A percentile compares a stretch with the other conserved stretches of the same genome.
Conservation (phyloP, 2,113 vertebrate genomes). For the Jaculus jaculus region DNA sequence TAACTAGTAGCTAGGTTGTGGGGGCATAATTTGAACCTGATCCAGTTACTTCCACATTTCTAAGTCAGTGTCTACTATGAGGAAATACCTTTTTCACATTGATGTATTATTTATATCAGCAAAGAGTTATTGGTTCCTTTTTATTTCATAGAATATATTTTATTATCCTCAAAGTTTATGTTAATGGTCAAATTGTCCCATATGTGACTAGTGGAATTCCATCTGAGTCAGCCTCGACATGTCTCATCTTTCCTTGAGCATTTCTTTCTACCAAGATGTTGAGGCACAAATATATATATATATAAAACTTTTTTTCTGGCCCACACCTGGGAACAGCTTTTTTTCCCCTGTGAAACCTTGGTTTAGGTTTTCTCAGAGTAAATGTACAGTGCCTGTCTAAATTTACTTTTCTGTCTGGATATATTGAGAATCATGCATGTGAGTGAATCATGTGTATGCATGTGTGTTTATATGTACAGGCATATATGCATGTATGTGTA, state of each 20-base stretch:
- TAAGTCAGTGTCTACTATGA: conserved; percentile 1
- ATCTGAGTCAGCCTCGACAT: background rate
- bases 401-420: background rate
- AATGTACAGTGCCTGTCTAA: background rate
- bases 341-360: background rate
- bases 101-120: background rate
- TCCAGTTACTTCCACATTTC: background rate
- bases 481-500: too few species aligned
- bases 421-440: background rate
- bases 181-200: background rate
- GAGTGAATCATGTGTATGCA: too few species aligned
- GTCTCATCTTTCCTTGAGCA: background rate
- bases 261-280: conserved; percentile 11
- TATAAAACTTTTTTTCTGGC: background rate
- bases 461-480: too few species aligned
- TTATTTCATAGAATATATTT: background rate
- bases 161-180: background rate
- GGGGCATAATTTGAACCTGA: background rate
- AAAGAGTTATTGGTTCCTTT: conserved; percentile 18
- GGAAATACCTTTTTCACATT: background rate
- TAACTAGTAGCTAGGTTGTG: background rate
- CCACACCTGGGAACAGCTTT: background rate
- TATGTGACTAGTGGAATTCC: conserved; percentile 13
- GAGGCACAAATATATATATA: background rate
- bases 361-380: conserved; percentile 18